A percentile compares a stretch with the other conserved stretches of the same genome.
phyloP scores from a whole-genome alignment of 2,888 invertebrate species.

The Leptinotarsa juncta region DNA sequence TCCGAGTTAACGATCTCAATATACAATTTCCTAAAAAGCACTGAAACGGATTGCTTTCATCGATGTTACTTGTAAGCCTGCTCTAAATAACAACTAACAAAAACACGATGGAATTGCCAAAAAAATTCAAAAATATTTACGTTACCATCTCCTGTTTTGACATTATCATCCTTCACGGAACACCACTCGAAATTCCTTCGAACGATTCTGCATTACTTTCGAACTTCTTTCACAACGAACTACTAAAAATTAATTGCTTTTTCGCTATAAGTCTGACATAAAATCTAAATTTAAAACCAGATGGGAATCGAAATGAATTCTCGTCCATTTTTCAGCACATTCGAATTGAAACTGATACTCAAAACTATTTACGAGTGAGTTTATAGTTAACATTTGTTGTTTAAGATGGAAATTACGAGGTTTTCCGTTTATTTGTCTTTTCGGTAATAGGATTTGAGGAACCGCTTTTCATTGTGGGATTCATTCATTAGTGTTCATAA shows the following conservation, averaged over 20 bases:
- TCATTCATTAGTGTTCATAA: background rate
- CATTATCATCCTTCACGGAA: background rate
- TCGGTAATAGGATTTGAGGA: slow-evolving; percentile 3
- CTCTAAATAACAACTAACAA: background rate
- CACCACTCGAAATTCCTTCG: slow-evolving; percentile 6
- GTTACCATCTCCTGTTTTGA: slow-evolving; percentile 2
- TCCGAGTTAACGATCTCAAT: background rate
- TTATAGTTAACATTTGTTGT: background rate
- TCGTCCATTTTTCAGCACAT: slow-evolving; percentile 10
- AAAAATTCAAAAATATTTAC: slow-evolving; percentile 10
- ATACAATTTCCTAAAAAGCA: background rate
- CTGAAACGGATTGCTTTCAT: background rate
- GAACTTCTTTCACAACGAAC: background rate
- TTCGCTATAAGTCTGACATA: slow-evolving; percentile 7
- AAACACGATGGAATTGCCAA: background rate
- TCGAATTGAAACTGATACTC: slow-evolving; percentile 13
- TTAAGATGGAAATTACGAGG: background rate
- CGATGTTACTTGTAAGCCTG: background rate
- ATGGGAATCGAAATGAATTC: slow-evolving; percentile 10
- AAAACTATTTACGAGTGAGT: slow-evolving; percentile 5
- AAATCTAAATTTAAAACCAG: slow-evolving; percentile 20
- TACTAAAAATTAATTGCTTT: slow-evolving; percentile 10
- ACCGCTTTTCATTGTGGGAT: background rate
- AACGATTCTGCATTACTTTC: slow-evolving; percentile 12
- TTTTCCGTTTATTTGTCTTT: slow-evolving; percentile 3